Percentiles rank a stretch among this genome's conserved stretches.
Evolutionary conservation across 1,140 invertebrate species (phyloP).

Genomic region (Heliothis subflexa): DNA sequence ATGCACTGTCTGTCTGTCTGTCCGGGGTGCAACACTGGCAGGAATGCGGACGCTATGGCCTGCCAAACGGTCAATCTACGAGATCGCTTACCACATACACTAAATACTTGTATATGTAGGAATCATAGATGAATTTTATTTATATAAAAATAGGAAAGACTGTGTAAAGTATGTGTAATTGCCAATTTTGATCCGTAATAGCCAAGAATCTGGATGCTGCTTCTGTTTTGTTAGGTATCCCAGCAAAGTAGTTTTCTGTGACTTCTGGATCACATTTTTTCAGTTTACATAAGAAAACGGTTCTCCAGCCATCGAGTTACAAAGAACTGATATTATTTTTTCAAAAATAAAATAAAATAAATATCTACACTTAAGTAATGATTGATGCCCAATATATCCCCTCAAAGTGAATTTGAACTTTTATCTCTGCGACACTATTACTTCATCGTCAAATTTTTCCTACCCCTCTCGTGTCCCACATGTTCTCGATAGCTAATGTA

Average conservation of each 20-base stretch:
- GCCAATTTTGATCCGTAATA: too few relatives aligned
- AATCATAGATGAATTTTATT: too few relatives aligned
- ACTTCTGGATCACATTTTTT: too few relatives aligned
- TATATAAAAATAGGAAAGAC: too few relatives aligned
- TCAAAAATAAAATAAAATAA: too few relatives aligned
- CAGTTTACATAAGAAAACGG: too few relatives aligned
- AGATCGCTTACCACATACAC: not conserved
- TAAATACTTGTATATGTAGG: not conserved
- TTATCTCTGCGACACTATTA: not conserved
- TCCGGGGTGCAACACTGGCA: constrained; percentile 9
- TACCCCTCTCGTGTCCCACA: constrained; percentile 19
- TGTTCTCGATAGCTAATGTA: constrained; percentile 32
- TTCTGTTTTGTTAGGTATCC: too few relatives aligned
- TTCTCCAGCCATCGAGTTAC: too few relatives aligned
- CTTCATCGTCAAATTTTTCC: not conserved
- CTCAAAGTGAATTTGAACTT: not conserved
- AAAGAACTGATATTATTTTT: too few relatives aligned
- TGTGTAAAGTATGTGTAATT: too few relatives aligned
- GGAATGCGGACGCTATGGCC: constrained; percentile 18
- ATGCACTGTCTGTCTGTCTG: constrained; percentile 7
- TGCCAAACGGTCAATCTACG: constrained; percentile 6
- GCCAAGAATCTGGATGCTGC: too few relatives aligned
- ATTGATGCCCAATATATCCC: not conserved
- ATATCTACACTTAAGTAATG: not conserved
- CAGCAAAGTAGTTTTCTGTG: too few relatives aligned